Conservation (phyloP, 2,888 invertebrate species). For the Ariolimax columbianus region DNA sequence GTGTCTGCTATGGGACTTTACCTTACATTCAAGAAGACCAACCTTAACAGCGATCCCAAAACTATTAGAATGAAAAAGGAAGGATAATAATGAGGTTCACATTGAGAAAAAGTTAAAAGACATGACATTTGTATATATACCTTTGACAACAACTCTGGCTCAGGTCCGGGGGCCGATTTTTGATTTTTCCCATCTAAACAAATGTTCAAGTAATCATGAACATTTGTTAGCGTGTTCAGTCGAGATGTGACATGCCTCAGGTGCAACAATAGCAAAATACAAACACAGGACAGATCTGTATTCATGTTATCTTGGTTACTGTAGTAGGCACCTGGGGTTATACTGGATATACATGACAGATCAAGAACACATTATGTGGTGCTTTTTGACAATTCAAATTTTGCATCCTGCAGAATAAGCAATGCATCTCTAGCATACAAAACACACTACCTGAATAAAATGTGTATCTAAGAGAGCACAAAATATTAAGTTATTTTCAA, state of each 20-base stretch:
- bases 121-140: conserved; percentile 49
- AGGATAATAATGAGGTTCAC: not conserved
- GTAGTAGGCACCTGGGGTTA: not conserved
- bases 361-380: not conserved
- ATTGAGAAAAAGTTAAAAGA: not conserved
- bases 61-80: too few species aligned
- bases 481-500: too few species aligned
- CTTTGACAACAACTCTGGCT: conserved; percentile 57
- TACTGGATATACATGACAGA: not conserved
- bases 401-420: too few species aligned
- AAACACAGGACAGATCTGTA: not conserved
- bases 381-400: too few species aligned
- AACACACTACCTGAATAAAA: too few species aligned
- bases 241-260: conserved; percentile 3
- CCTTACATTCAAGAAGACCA: too few species aligned
- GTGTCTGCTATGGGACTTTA: too few species aligned
- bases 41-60: too few species aligned
- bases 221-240: conserved; percentile 38
- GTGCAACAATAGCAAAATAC: not conserved
- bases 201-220: conserved; percentile 62
- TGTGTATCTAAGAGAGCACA: too few species aligned
- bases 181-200: conserved; percentile 65
- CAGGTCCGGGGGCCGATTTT: conserved; percentile 63
- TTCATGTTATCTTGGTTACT: not conserved
- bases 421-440: too few species aligned